Base-by-base conservation (phyloP, 2,888 invertebrate species). In the Sylvicola cinctus region DNA sequence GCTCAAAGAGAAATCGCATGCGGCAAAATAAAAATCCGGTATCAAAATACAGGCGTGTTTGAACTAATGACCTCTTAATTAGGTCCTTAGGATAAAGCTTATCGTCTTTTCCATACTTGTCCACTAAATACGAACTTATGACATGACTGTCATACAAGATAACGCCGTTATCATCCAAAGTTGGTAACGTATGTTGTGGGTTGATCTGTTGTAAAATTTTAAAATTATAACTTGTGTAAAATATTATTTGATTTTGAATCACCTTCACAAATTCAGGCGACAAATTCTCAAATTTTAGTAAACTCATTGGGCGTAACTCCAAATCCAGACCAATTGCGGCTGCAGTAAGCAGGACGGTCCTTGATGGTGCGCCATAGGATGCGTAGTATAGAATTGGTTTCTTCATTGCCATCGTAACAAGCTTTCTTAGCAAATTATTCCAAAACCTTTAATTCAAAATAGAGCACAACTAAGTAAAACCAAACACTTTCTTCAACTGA, bases 61-160 rank as follows among this genome's bases (percentile, higher is more conserved):
- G 47, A 3, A 56, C 49, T 34, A 46, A 38, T 10, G 55, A 51
- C 28, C 55, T 51, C 36, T 54, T 44, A 3, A 41, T 45, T 36
- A 55, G 38, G 39, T 56, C 55, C 39, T 54, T 56, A 17, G 55
- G 55, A 38, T 54, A 56, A 3, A 74, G 53, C 3, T 58, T 49
- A 39, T 68, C 64, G 29, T 63, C 55, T 11, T 55, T 51, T 14
- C 58, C 62, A 42, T 70, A 72, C 47, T 68, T 66, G 30, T 57
- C 61, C 29, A 70, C 68, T 36, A 77, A 51, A 46, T 74, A 74
- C 1, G 64, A 49, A 31, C 55, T 61, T 42, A 76, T 75, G 1
- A 70, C 72, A 44, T 74, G 74, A 37, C 74, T 74, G 46, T 78
- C 77, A 58, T 59, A 60, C 11, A 69, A 51, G 23, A 62, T 60